Base-by-base conservation (phyloP, 2,888 invertebrate species). In the Lasioglossum calceatum region DNA sequence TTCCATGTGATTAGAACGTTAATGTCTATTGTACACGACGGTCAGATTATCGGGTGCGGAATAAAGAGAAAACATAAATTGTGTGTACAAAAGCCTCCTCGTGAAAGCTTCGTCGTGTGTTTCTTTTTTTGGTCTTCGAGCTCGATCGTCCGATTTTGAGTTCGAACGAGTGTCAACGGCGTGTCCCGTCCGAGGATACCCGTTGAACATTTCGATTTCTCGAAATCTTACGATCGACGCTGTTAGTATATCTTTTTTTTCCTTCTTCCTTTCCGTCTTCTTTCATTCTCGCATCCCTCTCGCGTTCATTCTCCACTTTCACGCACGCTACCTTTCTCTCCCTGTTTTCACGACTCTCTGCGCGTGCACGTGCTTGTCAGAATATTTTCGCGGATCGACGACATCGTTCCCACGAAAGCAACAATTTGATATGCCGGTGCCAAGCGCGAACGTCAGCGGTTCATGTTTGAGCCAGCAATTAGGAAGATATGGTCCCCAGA, bases 1-100 rank as follows among this genome's bases (percentile, higher is more conserved):
- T 89, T 82, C 81, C 87, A 81, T 81, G 58, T 81, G 58, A 36
- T 74, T 84, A 73, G 44, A 80, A 78, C 64, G 74, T 88, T 88
- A 78, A 78, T 58, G 78, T 89, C 87, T 90, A 89, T 90, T 90
- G 87, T 87, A 89, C 79, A 87, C 72, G 87, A 87, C 77, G 81
- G 85, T 79, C 54, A 85, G 74, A 47, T 79, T 80, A 84, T 5
- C 58, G 44, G 27, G 32, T 76, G 50, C 32, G 32, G 14, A 36
- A 27, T 14, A 36, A 27, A 19, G 79, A 76, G 70, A 79, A 83
- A 87, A 86, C 71, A 72, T 54, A 87, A 81, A 82, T 47, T 81
- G 79, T n/a, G 76, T 84, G 76, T 84, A 86, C 82, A 76, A 84
- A 84, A 70, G 74, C 79, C 75, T 86, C 72, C 91, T 79, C 76